Evolutionary conservation across 2,113 vertebrate genomes (phyloP).

Genomic region (Ictidomys tridecemlineatus): DNA sequence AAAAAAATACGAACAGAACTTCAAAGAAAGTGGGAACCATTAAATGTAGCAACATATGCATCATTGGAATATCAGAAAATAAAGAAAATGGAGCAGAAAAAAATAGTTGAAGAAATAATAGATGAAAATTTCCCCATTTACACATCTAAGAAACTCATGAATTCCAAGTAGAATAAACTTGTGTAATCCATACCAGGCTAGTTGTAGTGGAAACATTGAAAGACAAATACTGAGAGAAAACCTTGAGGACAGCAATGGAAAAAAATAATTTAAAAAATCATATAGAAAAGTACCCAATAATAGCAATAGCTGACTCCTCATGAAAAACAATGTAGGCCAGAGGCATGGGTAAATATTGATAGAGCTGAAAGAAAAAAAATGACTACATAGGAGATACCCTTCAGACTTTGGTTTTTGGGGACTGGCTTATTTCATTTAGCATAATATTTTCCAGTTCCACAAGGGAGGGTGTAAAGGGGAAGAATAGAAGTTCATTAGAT

Average conservation of each 20-base stretch:
- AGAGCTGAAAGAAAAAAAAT: not conserved
- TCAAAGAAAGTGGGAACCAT: not conserved
- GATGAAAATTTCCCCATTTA: not conserved
- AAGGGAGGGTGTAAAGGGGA: too few species aligned
- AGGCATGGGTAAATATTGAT: not conserved
- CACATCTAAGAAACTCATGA: not conserved
- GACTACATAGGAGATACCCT: too few species aligned
- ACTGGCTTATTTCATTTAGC: too few species aligned
- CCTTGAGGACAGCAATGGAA: not conserved
- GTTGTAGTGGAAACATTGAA: not conserved
- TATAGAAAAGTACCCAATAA: not conserved
- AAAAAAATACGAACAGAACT: not conserved
- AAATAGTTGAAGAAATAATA: not conserved
- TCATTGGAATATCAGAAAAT: not conserved
- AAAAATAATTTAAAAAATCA: not conserved
- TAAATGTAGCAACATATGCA: not conserved
- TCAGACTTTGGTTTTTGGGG: too few species aligned
- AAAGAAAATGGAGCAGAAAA: not conserved
- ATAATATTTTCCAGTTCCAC: too few species aligned
- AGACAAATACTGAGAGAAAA: not conserved
- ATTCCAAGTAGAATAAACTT: not conserved
- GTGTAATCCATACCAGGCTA: not conserved
- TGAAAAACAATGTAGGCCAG: not conserved
- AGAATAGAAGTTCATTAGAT: too few species aligned
- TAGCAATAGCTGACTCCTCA: not conserved